These are phyloP conservation scores for Ahaetulla prasina DNA, from an alignment of 2,113 vertebrate species.

Conservation along the genomic window DNA sequence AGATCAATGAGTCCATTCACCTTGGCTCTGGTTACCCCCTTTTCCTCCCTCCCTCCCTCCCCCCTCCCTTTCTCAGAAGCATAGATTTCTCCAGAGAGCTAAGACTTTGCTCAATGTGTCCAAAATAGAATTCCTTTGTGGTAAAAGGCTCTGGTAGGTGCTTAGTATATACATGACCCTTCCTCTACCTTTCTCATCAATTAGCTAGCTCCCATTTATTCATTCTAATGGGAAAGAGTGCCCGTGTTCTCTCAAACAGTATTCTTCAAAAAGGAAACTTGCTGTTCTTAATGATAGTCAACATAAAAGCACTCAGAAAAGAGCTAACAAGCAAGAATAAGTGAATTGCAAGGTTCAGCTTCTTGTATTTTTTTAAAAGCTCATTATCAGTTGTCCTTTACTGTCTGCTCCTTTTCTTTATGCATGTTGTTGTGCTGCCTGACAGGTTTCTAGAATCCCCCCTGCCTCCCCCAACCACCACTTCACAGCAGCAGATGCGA, in stretches of 20 bases:
- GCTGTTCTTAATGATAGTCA: background rate
- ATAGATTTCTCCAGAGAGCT: background rate
- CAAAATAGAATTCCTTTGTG: background rate
- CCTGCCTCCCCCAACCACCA: constrained; percentile 22
- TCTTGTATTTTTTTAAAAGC: constrained; percentile 19
- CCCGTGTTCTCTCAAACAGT: background rate
- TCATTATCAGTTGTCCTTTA: constrained; percentile 34
- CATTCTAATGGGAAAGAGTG: constrained; percentile 5
- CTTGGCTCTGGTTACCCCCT: background rate
- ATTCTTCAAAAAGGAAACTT: background rate
- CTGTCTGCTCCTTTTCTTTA: constrained; percentile 18
- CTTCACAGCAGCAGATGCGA: constrained; percentile 65
- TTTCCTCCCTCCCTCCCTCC: background rate
- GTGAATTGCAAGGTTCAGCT: constrained; percentile 12
- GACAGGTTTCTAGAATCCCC: constrained; percentile 58
- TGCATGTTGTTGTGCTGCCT: constrained; percentile 22
- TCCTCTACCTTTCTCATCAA: background rate
- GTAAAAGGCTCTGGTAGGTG: background rate
- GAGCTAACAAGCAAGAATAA: background rate
- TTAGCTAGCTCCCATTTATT: background rate
- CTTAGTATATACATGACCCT: background rate
- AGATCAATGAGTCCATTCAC: background rate
- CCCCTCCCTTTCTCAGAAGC: background rate
- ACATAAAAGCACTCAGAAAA: constrained; percentile 21
- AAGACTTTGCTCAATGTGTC: background rate